Conservation (phyloP, 1,140 invertebrate species). For the Penaeus vannamei region DNA sequence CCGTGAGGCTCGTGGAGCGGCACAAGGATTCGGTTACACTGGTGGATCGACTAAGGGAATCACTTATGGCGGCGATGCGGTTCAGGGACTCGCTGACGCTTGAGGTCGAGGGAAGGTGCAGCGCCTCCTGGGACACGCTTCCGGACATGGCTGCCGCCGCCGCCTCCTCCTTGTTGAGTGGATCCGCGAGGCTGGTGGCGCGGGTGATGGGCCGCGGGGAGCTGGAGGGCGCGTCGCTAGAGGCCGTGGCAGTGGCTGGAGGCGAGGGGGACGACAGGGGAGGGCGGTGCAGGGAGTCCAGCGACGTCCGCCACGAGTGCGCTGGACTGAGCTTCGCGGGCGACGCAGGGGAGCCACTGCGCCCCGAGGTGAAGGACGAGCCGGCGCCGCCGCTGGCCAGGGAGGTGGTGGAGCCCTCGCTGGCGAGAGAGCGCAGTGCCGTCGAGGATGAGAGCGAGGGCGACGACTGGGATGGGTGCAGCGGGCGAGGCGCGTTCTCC, state of each 20-base stretch:
- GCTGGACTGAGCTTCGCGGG: constrained; percentile 63
- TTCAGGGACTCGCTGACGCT: constrained; percentile 61
- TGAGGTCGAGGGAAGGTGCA: constrained; percentile 51
- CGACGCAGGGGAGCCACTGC: constrained; percentile 42
- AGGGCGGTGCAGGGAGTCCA: constrained; percentile 62
- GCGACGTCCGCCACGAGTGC: constrained; percentile 62
- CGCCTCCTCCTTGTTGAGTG: constrained; percentile 47
- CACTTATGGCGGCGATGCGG: constrained; percentile 52
- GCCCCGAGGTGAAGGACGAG: constrained; percentile 42
- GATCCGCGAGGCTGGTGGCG: constrained; percentile 54
- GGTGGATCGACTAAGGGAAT: constrained; percentile 60
- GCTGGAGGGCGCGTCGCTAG: constrained; percentile 11
- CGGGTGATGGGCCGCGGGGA: constrained; percentile 59
- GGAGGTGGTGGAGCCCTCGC: constrained; percentile 57
- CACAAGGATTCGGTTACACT: constrained; percentile 62
- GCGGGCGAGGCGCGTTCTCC: constrained; percentile 63
- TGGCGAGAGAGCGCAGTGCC: constrained; percentile 68
- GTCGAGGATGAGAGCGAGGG: constrained; percentile 63
- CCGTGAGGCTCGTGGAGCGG: constrained; percentile 50
- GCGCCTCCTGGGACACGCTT: constrained; percentile 46
- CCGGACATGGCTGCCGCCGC: constrained; percentile 22
- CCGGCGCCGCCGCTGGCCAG: constrained; percentile 44
- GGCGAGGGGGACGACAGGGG: not conserved
- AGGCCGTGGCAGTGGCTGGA: not conserved
- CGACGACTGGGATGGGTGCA: constrained; percentile 62